Conservation (phyloP, 2,797 vertebrate genomes). For the Erpetoichthys calabaricus region DNA sequence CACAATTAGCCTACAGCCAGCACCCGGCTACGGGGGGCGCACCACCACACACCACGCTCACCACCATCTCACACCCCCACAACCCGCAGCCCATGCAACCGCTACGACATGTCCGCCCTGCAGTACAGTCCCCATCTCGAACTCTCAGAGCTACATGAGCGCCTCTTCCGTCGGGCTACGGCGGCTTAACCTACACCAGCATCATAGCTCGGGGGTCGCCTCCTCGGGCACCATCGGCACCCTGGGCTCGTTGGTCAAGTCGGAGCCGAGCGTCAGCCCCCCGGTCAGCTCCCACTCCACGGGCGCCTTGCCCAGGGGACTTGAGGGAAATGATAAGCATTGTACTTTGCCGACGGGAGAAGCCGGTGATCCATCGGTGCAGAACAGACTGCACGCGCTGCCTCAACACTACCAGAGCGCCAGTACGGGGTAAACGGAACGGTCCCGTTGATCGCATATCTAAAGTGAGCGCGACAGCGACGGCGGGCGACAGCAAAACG, state of each 20-base stretch:
- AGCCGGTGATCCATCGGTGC: constrained; percentile 69
- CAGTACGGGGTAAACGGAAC: constrained; percentile 85
- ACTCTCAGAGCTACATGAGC: constrained; percentile 91
- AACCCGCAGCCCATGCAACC: constrained; percentile 83
- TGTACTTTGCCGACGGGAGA: constrained; percentile 77
- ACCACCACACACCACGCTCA: constrained; percentile 66
- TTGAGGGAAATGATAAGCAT: constrained; percentile 98
- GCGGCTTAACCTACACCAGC: constrained; percentile 74
- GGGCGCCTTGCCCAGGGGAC: constrained; percentile 89
- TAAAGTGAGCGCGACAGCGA: constrained; percentile 21
- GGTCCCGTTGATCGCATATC: constrained; percentile 78
- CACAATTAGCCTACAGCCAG: constrained; percentile 87
- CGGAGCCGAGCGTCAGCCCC: constrained; percentile 87
- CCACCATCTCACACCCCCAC: constrained; percentile 70
- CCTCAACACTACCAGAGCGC: constrained; percentile 92
- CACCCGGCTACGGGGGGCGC: constrained; percentile 79
- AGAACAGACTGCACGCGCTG: constrained; percentile 83
- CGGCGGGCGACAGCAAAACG: constrained; percentile 18
- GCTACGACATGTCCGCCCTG: constrained; percentile 84
- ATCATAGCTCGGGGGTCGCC: constrained; percentile 64
- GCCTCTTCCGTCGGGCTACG: constrained; percentile 82
- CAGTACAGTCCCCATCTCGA: constrained; percentile 93
- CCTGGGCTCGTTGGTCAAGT: constrained; percentile 82
- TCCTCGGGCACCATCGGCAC: constrained; percentile 77
- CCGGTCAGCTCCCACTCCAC: constrained; percentile 76